Conservation (phyloP, 2,888 invertebrate genomes). For the Limnephilus lunatus region DNA sequence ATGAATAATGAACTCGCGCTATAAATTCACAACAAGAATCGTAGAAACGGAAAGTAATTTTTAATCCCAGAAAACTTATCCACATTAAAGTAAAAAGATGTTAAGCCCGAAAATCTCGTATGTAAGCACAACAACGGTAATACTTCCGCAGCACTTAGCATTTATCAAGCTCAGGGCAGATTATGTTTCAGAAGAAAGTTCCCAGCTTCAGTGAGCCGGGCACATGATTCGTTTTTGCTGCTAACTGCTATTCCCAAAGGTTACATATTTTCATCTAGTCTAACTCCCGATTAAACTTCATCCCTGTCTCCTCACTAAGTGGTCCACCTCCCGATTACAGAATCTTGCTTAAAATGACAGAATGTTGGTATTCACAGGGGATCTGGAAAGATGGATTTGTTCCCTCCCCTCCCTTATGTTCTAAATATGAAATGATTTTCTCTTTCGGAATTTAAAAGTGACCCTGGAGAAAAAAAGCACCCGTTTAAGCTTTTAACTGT, state of each 20-base stretch:
- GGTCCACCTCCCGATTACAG: slow-evolving; percentile 36
- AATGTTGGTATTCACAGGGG: slow-evolving; percentile 19
- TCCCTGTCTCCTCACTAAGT: slow-evolving; percentile 30
- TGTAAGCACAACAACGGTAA: slow-evolving; percentile 11
- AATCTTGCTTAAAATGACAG: slow-evolving; percentile 40
- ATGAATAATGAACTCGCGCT: not conserved
- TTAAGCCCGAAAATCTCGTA: slow-evolving; percentile 28
- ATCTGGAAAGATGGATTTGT: slow-evolving; percentile 34
- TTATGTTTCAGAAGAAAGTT: slow-evolving; percentile 13
- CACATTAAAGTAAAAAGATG: not conserved
- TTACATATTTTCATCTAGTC: slow-evolving; percentile 60
- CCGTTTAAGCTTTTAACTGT: not conserved
- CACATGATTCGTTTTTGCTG: slow-evolving; percentile 45
- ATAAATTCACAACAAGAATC: not conserved
- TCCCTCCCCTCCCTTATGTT: not conserved
- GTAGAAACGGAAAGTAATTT: not conserved
- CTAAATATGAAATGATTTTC: not conserved
- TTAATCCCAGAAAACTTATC: not conserved
- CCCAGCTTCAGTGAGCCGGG: slow-evolving; percentile 15
- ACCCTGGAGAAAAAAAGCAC: not conserved
- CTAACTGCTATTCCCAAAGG: slow-evolving; percentile 60
- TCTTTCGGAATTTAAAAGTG: not conserved
- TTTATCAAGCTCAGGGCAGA: slow-evolving; percentile 29
- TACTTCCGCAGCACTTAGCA: slow-evolving; percentile 32
- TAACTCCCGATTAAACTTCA: slow-evolving; percentile 49